These are phyloP conservation scores for Brachionichthys hirsutus DNA, from an alignment of 2,113 vertebrate genomes.

Conservation along the genomic window DNA sequence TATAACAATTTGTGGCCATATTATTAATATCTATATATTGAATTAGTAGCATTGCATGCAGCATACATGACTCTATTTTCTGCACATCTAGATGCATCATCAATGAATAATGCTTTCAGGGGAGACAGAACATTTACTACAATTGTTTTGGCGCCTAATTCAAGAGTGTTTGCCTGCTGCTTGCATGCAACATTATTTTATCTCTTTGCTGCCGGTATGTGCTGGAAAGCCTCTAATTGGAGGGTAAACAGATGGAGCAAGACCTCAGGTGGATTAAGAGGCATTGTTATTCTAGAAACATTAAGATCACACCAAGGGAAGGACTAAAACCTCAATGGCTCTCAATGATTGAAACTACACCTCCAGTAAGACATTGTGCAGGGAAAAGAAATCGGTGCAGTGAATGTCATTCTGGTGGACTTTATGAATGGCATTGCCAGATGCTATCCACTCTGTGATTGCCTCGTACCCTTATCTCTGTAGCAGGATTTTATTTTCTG, in stretches of 20 bases:
- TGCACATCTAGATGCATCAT: slow-evolving; percentile 24
- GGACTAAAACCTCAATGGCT: slow-evolving; percentile 24
- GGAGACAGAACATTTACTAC: slow-evolving; percentile 25
- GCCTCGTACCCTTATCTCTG: slow-evolving; percentile 11
- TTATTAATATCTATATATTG: neutral
- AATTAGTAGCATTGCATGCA: slow-evolving; percentile 9
- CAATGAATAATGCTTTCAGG: slow-evolving; percentile 44
- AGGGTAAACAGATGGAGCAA: slow-evolving; percentile 40
- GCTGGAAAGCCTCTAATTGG: slow-evolving; percentile 21
- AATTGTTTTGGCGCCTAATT: slow-evolving; percentile 41
- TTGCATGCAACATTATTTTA: slow-evolving; percentile 14
- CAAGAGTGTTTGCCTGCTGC: slow-evolving; percentile 26
- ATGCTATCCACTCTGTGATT: slow-evolving; percentile 35
- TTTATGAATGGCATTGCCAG: slow-evolving; percentile 44
- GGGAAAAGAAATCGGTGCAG: slow-evolving; percentile 26
- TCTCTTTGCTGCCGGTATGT: neutral
- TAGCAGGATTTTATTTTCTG: slow-evolving; percentile 19
- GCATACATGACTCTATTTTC: neutral
- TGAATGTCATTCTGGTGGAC: slow-evolving; percentile 24
- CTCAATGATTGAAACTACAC: slow-evolving; percentile 36
- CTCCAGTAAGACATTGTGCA: slow-evolving; percentile 20
- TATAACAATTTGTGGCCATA: neutral
- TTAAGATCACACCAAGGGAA: slow-evolving; percentile 34
- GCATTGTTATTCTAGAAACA: slow-evolving; percentile 55
- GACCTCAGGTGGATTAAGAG: slow-evolving; percentile 58